Base-by-base conservation (phyloP, 1,140 invertebrate species). In the Drosophila dunni region DNA sequence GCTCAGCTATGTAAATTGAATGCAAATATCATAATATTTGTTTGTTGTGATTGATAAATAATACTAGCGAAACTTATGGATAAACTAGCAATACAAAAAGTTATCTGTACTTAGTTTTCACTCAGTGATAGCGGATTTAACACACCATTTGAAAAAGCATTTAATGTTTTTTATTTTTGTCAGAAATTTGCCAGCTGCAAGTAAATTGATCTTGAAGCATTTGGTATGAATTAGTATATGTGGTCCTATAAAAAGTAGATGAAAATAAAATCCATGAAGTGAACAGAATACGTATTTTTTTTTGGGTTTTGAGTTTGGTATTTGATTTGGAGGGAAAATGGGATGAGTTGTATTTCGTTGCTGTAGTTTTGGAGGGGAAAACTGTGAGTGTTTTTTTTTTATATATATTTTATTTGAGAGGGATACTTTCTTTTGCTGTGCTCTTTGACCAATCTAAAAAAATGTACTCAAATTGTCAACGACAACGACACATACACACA, bases 401-500 rank as follows among this genome's bases (percentile, higher is more conserved):
- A 9, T 2, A 17, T 15, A 33, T 58, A 44, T 46, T 62, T 33
- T 69, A 10, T 17, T 50, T 15, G 42, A 11, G 20, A 8, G 36
- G 42, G 17, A 38, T 53, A 76, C 66, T 83, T 68, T 78, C 44
- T 36, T 57, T 61, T 40, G 10, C 56, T 76, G 80, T 83, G 81
- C 80, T 62, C 40, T 58, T 42, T 45, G 63, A 75, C 76, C 80
- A 83, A 83, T 84, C 69, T 79, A 68, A 53, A 68, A 51, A 58
- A 51, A 58, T 51, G 50, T 65, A 63, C 51, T 69, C 58, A 69
- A 54, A 74, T 72, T 66, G 64, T 60, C 56, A 74, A 68, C 57
- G 76, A 82, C 76, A 79, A 68, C 57, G 76, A 82, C 81, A 83
- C 76, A 79, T 75, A 83, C 75, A 82, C 71, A 82, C 75, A 84